Evolutionary conservation across 1,140 invertebrate species (phyloP).

Genomic region (Drosophila obscura): DNA sequence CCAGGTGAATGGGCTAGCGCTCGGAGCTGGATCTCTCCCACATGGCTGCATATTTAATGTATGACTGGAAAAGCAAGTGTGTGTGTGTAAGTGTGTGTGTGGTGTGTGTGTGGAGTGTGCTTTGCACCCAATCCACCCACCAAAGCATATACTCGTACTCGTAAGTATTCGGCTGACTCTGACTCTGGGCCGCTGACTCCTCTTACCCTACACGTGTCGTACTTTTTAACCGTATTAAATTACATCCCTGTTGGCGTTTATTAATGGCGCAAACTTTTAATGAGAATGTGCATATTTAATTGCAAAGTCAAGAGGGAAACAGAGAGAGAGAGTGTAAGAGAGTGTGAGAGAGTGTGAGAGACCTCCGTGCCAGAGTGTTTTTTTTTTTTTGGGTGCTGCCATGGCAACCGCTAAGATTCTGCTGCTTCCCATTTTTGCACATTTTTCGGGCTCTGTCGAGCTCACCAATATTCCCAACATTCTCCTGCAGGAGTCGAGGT

Average conservation of each 20-base stretch:
- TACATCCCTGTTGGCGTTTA: conserved; percentile 83
- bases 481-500: conserved; percentile 3
- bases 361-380: neutral
- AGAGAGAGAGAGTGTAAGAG: conserved; percentile 30
- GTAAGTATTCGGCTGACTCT: too few species aligned
- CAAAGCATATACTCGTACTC: neutral
- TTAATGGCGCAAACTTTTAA: conserved; percentile 84
- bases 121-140: conserved; percentile 2
- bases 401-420: conserved; percentile 66
- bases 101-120: too few species aligned
- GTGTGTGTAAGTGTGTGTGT: conserved; percentile 15
- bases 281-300: conserved; percentile 84
- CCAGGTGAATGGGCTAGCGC: conserved; percentile 36
- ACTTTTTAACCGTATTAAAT: conserved; percentile 82
- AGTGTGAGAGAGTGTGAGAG: neutral
- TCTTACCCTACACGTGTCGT: conserved; percentile 68
- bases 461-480: conserved; percentile 27
- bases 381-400: conserved; percentile 26
- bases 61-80: conserved; percentile 25
- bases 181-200: conserved; percentile 15
- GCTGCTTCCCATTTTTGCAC: neutral
- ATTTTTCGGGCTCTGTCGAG: conserved; percentile 2
- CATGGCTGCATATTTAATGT: conserved; percentile 77
- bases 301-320: conserved; percentile 73
- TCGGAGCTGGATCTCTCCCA: conserved; percentile 20